Conservation (phyloP, 2,888 invertebrate species). For the Latrodectus elegans region DNA sequence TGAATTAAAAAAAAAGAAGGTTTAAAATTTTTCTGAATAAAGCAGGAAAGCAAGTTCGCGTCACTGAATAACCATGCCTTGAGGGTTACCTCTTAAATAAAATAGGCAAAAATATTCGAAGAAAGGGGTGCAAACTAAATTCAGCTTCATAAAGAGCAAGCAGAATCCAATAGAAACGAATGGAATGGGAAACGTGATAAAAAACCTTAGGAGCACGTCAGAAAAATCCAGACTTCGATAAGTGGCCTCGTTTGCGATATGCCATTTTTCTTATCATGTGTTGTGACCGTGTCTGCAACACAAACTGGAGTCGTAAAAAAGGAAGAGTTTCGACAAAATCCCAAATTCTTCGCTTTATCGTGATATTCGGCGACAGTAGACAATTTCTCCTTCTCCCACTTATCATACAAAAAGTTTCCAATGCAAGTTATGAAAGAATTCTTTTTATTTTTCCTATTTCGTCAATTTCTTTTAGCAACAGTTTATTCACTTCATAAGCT, state of each 20-base stretch:
- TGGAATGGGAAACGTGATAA: constrained; percentile 5
- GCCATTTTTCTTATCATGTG: constrained; percentile 30
- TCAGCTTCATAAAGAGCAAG: constrained; percentile 15
- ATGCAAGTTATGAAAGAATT: not conserved
- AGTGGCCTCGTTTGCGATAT: constrained; percentile 55
- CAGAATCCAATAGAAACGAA: constrained; percentile 24
- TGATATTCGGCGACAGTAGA: constrained; percentile 22
- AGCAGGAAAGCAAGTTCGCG: no score
- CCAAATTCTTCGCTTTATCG: constrained; percentile 36
- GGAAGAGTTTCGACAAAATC: constrained; percentile 9
- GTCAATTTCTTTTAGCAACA: constrained; percentile 27
- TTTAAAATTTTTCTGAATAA: no score
- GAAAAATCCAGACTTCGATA: constrained; percentile 34
- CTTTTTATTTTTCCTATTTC: constrained; percentile 2
- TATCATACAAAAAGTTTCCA: constrained; percentile 39
- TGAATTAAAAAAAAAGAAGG: no score
- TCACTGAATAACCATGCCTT: no score
- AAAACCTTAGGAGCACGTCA: not conserved
- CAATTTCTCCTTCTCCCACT: constrained; percentile 7
- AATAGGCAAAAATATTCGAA: constrained; percentile 26
- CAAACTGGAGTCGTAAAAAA: constrained; percentile 47
- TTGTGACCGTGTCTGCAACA: not conserved
- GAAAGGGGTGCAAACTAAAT: constrained; percentile 43
- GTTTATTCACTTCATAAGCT: not conserved
- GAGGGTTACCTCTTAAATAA: constrained; percentile 17